Evolutionary conservation across 1,140 invertebrate species (phyloP).

Genomic region (Lordiphosa mommai): DNA sequence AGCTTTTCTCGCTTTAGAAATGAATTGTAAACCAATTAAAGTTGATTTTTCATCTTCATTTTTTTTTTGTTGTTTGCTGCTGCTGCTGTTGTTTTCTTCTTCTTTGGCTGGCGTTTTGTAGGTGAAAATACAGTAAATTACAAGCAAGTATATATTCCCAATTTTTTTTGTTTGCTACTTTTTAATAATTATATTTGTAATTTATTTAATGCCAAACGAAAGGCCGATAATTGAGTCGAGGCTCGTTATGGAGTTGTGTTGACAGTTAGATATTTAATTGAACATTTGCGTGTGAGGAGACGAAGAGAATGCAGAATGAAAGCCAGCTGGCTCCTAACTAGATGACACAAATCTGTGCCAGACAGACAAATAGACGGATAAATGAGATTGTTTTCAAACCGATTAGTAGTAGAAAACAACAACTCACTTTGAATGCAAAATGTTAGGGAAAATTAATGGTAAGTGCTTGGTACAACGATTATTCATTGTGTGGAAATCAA

Average conservation of each 20-base stretch:
- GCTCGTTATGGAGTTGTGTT: conserved; percentile 35
- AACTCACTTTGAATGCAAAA: too few species aligned
- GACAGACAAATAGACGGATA: conserved; percentile 1
- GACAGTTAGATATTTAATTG: conserved; percentile 61
- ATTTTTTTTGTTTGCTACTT: conserved; percentile 44
- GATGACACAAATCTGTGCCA: conserved; percentile 38
- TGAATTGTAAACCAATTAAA: conserved; percentile 76
- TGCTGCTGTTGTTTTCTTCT: conserved; percentile 8
- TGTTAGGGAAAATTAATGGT: too few species aligned
- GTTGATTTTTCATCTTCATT: conserved; percentile 62
- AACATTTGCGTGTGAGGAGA: conserved; percentile 52
- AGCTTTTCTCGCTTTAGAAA: conserved; percentile 62
- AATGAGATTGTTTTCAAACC: conserved; percentile 12
- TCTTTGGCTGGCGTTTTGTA: conserved; percentile 38
- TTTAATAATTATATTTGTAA: conserved; percentile 62
- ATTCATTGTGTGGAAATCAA: too few species aligned
- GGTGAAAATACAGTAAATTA: conserved; percentile 67
- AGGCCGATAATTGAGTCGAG: conserved; percentile 28
- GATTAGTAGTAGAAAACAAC: conserved; percentile 10
- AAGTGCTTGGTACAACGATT: too few species aligned
- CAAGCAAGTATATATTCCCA: conserved; percentile 17
- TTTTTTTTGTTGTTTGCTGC: not conserved
- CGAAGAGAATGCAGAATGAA: conserved; percentile 45
- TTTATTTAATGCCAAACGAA: conserved; percentile 36
- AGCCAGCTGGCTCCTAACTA: conserved; percentile 18